Evolutionary conservation across 1,140 invertebrate species (phyloP).

Genomic region (Halictus rubicundus): DNA sequence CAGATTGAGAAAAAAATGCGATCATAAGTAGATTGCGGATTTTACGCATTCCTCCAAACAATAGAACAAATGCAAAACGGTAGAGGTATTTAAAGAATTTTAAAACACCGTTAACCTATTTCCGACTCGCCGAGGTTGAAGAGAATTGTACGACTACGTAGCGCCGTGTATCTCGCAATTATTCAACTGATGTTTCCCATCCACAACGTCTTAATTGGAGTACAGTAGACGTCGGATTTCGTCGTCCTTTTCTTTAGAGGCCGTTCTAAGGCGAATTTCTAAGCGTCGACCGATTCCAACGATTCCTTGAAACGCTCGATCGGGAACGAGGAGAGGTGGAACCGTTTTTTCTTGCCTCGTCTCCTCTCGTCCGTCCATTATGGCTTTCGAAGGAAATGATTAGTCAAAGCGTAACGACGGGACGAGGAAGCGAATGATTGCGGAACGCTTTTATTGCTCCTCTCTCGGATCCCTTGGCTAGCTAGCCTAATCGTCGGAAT

Average conservation of each 20-base stretch:
- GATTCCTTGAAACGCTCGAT: conserved; percentile 29
- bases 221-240: background rate
- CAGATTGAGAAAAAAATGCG: no score
- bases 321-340: background rate
- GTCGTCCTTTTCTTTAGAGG: conserved; percentile 14
- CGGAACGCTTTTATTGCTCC: conserved; percentile 8
- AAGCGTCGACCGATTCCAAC: background rate
- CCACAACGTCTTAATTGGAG: no score
- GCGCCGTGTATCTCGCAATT: no score
- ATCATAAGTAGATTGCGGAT: no score
- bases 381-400: conserved; percentile 34
- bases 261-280: conserved; percentile 17
- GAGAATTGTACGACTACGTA: no score
- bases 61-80: no score
- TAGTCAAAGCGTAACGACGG: conserved; percentile 27
- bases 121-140: no score
- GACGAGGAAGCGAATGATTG: conserved; percentile 24
- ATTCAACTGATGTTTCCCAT: no score
- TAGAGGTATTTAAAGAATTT: no score
- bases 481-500: background rate
- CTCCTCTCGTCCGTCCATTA: conserved; percentile 26
- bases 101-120: no score
- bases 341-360: background rate
- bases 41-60: no score
- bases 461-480: background rate